Conservation (phyloP, 1,140 invertebrate genomes). For the Dolichoris vasculosae region DNA sequence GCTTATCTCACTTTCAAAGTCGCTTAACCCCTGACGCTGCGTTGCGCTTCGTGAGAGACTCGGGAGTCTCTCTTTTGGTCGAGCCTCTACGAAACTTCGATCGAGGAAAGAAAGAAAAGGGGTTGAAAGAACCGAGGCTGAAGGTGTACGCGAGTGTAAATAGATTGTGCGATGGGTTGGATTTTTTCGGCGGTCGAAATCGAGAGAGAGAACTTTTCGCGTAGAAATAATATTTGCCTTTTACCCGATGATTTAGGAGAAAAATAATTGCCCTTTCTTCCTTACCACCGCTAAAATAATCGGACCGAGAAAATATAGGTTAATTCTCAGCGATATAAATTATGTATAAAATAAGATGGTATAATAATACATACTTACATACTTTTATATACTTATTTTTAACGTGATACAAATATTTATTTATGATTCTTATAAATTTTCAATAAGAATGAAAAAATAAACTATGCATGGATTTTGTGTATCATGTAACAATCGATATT, state of each 20-base stretch:
- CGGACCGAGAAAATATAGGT: too few species aligned
- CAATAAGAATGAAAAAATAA: too few species aligned
- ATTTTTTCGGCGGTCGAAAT: background rate
- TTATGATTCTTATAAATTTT: too few species aligned
- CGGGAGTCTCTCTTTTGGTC: background rate
- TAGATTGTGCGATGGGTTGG: background rate
- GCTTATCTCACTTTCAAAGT: constrained; percentile 50
- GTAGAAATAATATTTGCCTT: constrained; percentile 1
- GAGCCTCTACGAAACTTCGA: constrained; percentile 29
- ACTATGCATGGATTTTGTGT: too few species aligned
- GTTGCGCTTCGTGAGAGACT: background rate
- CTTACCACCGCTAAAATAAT: too few species aligned
- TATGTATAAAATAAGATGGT: too few species aligned
- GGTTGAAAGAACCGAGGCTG: background rate
- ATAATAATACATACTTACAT: too few species aligned
- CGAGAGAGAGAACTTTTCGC: background rate
- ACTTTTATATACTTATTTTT: too few species aligned
- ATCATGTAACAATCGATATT: too few species aligned
- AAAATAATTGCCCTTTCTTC: too few species aligned
- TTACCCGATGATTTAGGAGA: background rate
- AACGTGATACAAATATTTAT: too few species aligned
- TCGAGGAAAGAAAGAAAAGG: constrained; percentile 25
- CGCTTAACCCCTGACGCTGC: constrained; percentile 32
- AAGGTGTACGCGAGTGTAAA: constrained; percentile 4
- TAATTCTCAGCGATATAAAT: too few species aligned